Conservation (phyloP, 2,113 vertebrate genomes). For the Pygoscelis antarcticus region DNA sequence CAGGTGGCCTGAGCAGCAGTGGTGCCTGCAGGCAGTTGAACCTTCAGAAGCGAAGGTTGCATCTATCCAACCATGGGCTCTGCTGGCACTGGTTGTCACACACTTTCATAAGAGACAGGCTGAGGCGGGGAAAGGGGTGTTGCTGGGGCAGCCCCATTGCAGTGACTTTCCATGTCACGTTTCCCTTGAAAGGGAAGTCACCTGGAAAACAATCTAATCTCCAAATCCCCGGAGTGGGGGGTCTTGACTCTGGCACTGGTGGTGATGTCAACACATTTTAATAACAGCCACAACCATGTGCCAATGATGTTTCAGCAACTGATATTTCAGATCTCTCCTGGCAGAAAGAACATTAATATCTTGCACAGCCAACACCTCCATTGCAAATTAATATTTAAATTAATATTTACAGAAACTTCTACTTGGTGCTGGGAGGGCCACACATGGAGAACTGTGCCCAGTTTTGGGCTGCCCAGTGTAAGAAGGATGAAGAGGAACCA, state of each 20-base stretch:
- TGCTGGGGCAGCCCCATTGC: not conserved
- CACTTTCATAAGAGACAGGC: not conserved
- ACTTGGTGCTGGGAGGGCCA: not conserved
- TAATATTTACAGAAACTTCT: constrained; percentile 4
- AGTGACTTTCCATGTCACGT: not conserved
- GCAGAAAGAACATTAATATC: not conserved
- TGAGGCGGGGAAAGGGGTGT: not conserved
- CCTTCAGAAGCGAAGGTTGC: not conserved
- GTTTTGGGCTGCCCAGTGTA: not conserved
- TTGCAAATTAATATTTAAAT: constrained; percentile 9
- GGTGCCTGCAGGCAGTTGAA: not conserved
- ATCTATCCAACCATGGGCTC: not conserved
- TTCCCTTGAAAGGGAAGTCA: not conserved
- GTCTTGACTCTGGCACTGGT: not conserved
- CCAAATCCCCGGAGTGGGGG: not conserved
- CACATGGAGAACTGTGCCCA: not conserved
- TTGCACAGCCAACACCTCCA: not conserved
- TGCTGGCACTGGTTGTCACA: not conserved
- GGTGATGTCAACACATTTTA: not conserved
- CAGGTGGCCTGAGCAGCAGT: not conserved
- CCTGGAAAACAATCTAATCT: not conserved
- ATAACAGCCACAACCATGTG: not conserved
- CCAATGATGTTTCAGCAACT: not conserved
- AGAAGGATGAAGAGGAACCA: not conserved
- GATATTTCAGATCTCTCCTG: not conserved